Percentiles rank a stretch among this genome's conserved stretches.
phyloP scores from a whole-genome alignment of 2,797 vertebrate genomes.

The Sebastes hubbsi region DNA sequence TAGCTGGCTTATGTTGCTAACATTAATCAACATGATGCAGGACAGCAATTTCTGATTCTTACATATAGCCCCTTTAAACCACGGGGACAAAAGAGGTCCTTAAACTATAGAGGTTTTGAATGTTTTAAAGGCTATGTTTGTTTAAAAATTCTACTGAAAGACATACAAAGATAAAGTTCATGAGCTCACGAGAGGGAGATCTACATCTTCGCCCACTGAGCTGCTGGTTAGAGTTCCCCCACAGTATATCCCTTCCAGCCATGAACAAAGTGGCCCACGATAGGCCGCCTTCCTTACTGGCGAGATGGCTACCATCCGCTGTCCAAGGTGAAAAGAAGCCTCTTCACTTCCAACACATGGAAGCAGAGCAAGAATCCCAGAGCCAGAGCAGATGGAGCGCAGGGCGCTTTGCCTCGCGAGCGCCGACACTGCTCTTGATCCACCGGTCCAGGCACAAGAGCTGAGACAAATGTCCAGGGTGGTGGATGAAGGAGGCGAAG shows the following conservation, averaged over 20 bases:
- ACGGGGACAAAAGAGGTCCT: accelerated
- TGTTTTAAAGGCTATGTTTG: not conserved
- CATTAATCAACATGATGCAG: no score
- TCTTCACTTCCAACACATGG: slow-evolving; percentile 24
- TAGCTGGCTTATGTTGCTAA: no score
- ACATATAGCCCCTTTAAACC: not conserved
- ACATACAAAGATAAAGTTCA: not conserved
- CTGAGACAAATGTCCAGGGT: slow-evolving; percentile 6
- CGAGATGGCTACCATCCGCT: not conserved
- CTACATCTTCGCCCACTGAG: not conserved
- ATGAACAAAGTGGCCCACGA: slow-evolving; percentile 2
- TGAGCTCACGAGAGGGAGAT: not conserved
- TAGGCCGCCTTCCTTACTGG: slow-evolving; percentile 2
- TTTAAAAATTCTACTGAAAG: not conserved
- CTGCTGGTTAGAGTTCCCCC: not conserved
- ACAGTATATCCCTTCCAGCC: not conserved
- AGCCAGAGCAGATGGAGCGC: slow-evolving; percentile 44
- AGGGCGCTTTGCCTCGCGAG: slow-evolving; percentile 4
- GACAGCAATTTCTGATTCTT: no score
- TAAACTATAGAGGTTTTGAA: not conserved
- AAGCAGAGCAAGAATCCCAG: not conserved
- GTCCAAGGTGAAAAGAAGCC: slow-evolving; percentile 28
- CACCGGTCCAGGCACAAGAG: slow-evolving; percentile 24
- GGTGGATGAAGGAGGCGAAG: slow-evolving; percentile 11
- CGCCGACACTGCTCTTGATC: slow-evolving; percentile 28